Conservation (phyloP, 1,140 invertebrate species). For the Drosophila aff. region DNA sequence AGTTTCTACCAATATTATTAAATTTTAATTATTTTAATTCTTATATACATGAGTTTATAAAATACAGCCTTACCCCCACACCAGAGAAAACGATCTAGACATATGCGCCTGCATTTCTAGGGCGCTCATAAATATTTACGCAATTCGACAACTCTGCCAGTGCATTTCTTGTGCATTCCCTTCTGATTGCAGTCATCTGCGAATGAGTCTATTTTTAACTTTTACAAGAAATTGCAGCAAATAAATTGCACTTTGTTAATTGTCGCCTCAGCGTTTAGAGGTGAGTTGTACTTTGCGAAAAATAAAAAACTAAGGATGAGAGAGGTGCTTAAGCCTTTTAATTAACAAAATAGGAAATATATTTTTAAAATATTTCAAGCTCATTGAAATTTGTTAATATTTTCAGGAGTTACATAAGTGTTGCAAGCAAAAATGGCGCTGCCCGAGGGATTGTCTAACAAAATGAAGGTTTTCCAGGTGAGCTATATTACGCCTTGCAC, state of each 20-base stretch:
- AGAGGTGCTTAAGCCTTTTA: accelerated
- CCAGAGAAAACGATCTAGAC: too few species aligned
- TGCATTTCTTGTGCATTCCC: slow-evolving; percentile 24
- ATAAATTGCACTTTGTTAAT: slow-evolving; percentile 40
- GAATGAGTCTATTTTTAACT: slow-evolving; percentile 63
- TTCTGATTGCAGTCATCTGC: slow-evolving; percentile 40
- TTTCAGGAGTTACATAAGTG: slow-evolving; percentile 76
- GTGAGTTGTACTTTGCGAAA: slow-evolving; percentile 12
- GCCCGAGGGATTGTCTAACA: slow-evolving; percentile 74
- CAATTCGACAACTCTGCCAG: slow-evolving; percentile 25
- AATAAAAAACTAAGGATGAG: background rate
- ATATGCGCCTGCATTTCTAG: too few species aligned
- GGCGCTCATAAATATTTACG: background rate
- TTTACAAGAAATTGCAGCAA: slow-evolving; percentile 47
- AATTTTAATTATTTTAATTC: background rate
- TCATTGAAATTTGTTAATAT: background rate
- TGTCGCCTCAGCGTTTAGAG: slow-evolving; percentile 16
- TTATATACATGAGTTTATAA: background rate
- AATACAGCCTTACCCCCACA: background rate
- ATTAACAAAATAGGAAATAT: background rate
- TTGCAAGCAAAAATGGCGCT: slow-evolving; percentile 66
- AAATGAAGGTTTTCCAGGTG: slow-evolving; percentile 83
- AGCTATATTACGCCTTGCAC: background rate
- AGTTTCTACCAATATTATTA: background rate
- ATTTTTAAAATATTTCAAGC: too few species aligned